Conservation (phyloP, 2,888 invertebrate genomes). For the Diplazon laetatorius region DNA sequence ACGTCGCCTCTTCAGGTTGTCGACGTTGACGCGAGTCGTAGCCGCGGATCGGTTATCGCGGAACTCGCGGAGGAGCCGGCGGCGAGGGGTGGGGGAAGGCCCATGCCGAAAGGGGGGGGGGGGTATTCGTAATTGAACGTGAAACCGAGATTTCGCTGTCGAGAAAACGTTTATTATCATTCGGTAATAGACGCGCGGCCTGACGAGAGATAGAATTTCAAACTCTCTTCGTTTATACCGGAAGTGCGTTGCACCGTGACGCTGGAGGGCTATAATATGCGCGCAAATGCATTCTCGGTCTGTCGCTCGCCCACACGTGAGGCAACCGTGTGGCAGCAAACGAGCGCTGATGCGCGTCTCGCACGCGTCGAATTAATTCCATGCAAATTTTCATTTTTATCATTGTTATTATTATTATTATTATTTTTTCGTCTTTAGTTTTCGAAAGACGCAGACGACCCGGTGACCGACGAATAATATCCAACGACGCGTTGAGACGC, state of each 20-base stretch:
- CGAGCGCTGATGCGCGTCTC: too few species aligned
- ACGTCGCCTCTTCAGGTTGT: not conserved
- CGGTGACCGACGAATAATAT: too few species aligned
- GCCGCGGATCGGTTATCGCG: too few species aligned
- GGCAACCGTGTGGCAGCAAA: too few species aligned
- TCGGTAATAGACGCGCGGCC: slow-evolving; percentile 1
- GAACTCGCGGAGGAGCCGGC: too few species aligned
- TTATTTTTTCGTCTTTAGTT: too few species aligned
- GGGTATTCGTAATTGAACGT: slow-evolving; percentile 18
- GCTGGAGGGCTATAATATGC: slow-evolving; percentile 59
- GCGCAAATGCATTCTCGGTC: too few species aligned
- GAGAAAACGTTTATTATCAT: slow-evolving; percentile 32
- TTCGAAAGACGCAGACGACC: too few species aligned
- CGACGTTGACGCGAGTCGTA: slow-evolving; percentile 31
- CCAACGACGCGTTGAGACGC: too few species aligned
- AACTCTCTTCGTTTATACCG: slow-evolving; percentile 44
- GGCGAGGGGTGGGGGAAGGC: too few species aligned
- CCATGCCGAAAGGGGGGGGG: too few species aligned
- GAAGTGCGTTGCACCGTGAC: slow-evolving; percentile 58
- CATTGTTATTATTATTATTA: too few species aligned
- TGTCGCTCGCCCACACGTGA: slow-evolving; percentile 23
- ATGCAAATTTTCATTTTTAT: slow-evolving; percentile 54
- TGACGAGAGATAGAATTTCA: slow-evolving; percentile 42
- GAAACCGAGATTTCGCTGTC: slow-evolving; percentile 36
- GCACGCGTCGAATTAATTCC: slow-evolving; percentile 30